These are phyloP conservation scores for Villa cingulata DNA, from an alignment of 2,888 invertebrate species.

Conservation along the genomic window DNA sequence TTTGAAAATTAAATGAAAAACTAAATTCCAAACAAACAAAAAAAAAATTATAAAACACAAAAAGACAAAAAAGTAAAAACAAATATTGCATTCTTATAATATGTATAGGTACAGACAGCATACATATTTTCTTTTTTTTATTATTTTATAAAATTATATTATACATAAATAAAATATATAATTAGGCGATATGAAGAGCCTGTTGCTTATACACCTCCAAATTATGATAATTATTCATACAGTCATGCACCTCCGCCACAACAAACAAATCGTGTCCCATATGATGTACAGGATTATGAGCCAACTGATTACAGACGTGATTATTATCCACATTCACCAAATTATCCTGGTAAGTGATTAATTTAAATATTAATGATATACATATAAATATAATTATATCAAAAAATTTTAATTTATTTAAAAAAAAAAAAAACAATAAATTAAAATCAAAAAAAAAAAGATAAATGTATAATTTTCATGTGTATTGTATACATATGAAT, in stretches of 20 bases:
- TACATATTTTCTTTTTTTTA: too few species aligned
- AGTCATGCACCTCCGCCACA: constrained; percentile 19
- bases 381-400: too few species aligned
- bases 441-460: too few species aligned
- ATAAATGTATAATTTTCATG: too few species aligned
- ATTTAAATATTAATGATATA: too few species aligned
- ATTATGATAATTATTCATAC: constrained; percentile 30
- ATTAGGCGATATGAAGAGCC: constrained; percentile 1
- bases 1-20: too few species aligned
- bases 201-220: constrained; percentile 24
- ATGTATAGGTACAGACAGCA: too few species aligned
- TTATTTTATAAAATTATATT: neutral
- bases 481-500: too few species aligned
- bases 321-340: constrained; percentile 34
- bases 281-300: constrained; percentile 32
- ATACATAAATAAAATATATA: neutral
- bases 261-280: constrained; percentile 20
- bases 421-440: too few species aligned
- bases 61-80: neutral
- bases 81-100: neutral
- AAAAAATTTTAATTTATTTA: too few species aligned
- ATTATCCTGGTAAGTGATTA: constrained; percentile 28
- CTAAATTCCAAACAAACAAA: neutral
- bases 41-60: neutral
- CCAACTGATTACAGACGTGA: constrained; percentile 31